phyloP scores from a whole-genome alignment of 1,140 invertebrate species.

The Bombus soroeensis region DNA sequence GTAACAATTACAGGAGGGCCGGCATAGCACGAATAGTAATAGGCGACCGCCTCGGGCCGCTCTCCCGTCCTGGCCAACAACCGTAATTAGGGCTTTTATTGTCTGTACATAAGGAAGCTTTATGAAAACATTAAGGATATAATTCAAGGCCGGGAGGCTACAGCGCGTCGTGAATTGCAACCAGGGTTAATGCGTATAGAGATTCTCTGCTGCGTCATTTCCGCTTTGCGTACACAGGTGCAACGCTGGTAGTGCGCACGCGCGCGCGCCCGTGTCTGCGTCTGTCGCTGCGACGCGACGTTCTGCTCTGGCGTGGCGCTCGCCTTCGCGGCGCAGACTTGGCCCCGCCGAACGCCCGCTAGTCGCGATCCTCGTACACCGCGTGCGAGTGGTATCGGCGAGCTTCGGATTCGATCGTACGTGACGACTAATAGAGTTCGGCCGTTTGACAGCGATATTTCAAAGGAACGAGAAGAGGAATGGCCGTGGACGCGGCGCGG shows the following conservation, averaged over 20 bases:
- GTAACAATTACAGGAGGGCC: slow-evolving; percentile 67
- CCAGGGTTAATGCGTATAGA: slow-evolving; percentile 47
- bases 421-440: slow-evolving; percentile 64
- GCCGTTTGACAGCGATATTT: slow-evolving; percentile 70
- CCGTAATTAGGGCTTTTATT: slow-evolving; percentile 75
- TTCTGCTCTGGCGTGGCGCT: too few relatives aligned
- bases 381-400: too few relatives aligned
- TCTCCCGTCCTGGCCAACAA: slow-evolving; percentile 52
- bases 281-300: too few relatives aligned
- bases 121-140: slow-evolving; percentile 78
- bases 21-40: slow-evolving; percentile 72
- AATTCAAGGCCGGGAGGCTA: slow-evolving; percentile 67
- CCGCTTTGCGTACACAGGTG: slow-evolving; percentile 64
- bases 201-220: slow-evolving; percentile 71
- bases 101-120: slow-evolving; percentile 73
- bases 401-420: not conserved
- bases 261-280: not conserved
- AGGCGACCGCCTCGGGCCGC: slow-evolving; percentile 49
- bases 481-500: slow-evolving; percentile 53
- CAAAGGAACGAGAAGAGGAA: slow-evolving; percentile 52
- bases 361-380: too few relatives aligned
- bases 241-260: slow-evolving; percentile 3
- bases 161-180: slow-evolving; percentile 52
- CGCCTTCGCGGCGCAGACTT: too few relatives aligned
- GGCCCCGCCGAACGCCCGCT: too few relatives aligned